Evolutionary conservation across 2,113 vertebrate genomes (phyloP).

Genomic region (Calyptommatus sinebrachiatus): DNA sequence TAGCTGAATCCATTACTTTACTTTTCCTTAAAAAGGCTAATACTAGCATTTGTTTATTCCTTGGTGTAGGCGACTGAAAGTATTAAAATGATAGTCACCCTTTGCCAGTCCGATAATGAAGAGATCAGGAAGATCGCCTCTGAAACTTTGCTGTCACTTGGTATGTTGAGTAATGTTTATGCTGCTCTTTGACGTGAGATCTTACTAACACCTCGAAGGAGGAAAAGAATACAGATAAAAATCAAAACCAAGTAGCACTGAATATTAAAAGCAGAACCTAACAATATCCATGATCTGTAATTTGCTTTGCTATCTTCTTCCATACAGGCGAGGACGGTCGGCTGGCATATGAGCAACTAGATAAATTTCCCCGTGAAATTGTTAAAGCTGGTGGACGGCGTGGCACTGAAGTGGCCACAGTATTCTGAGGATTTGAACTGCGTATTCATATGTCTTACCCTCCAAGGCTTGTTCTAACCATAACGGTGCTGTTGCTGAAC

Average conservation of each 20-base stretch:
- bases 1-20: neutral
- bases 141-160: constrained; percentile 89
- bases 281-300: neutral
- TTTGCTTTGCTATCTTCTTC: neutral
- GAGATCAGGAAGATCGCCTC: constrained; percentile 89
- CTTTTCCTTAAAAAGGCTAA: no score
- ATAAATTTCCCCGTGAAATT: constrained; percentile 85
- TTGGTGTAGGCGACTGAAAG: constrained; percentile 85
- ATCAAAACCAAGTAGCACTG: neutral
- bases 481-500: constrained; percentile 39
- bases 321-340: constrained; percentile 88
- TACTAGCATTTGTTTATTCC: no score
- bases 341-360: constrained; percentile 89
- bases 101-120: constrained; percentile 90
- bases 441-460: constrained; percentile 17
- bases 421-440: constrained; percentile 68
- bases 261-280: neutral
- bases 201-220: no score
- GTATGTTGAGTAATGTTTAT: constrained; percentile 69
- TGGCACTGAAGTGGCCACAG: constrained; percentile 84
- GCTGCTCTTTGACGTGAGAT: no score
- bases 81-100: constrained; percentile 81
- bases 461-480: neutral
- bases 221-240: neutral
- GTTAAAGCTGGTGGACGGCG: constrained; percentile 75